These are phyloP conservation scores for Diachrysia chrysitis DNA, from an alignment of 2,888 invertebrate genomes.

Conservation along the genomic window DNA sequence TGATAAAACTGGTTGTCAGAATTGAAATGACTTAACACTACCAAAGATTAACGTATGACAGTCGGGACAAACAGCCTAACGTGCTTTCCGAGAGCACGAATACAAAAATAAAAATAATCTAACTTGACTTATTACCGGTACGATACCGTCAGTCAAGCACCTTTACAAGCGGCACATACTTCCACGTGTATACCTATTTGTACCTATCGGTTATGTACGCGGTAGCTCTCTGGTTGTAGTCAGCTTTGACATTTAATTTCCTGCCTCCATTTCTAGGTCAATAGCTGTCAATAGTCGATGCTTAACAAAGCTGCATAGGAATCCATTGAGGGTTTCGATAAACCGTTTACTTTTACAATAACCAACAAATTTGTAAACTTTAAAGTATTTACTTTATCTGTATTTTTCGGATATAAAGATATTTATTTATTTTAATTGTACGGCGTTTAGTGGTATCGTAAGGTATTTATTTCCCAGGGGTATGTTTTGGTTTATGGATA, in stretches of 20 bases:
- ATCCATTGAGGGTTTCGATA: slow-evolving; percentile 8
- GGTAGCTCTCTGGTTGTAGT: slow-evolving; percentile 5
- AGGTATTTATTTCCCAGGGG: background rate
- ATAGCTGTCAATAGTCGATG: slow-evolving; percentile 34
- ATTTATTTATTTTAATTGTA: too few species aligned
- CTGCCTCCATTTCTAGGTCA: slow-evolving; percentile 63
- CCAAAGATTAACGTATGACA: too few species aligned
- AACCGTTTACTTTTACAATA: background rate
- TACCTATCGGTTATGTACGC: too few species aligned
- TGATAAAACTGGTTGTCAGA: too few species aligned
- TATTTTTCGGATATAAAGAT: too few species aligned
- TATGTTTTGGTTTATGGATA: background rate
- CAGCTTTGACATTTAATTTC: slow-evolving; percentile 65
- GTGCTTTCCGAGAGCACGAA: too few species aligned
- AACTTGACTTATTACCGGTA: too few species aligned
- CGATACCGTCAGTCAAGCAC: background rate
- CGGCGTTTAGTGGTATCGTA: background rate
- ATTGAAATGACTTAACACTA: too few species aligned
- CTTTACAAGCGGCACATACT: background rate
- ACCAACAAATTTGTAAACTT: too few species aligned
- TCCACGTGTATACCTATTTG: background rate
- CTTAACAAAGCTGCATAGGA: slow-evolving; percentile 30
- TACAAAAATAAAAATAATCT: too few species aligned
- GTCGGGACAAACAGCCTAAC: too few species aligned
- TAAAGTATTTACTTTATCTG: too few species aligned